Base-by-base conservation (phyloP, 2,888 invertebrate species). In the Theretra japonica region DNA sequence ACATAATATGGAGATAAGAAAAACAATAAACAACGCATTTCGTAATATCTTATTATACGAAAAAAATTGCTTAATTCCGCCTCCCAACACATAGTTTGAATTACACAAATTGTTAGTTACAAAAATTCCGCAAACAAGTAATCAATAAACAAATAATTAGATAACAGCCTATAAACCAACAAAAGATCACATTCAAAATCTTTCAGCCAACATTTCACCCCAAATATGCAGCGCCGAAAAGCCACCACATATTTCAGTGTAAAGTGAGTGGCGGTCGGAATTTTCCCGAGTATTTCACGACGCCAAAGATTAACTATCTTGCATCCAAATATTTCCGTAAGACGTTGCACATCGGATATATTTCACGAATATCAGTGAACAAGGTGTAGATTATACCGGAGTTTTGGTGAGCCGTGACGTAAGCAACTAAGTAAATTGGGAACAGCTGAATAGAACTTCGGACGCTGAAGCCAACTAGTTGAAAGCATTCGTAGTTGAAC, bases 291-390 rank as follows among this genome's bases (percentile, higher is more conserved):
- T 21, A 21, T 41, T 15, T 15, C 33, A 19, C 41, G n/a, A 33
- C 41, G 41, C 62, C 17, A 41, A 21, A 65, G 62, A 65, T 65
- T 41, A 65, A 65, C 17, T 65, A 41, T 65, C 41, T 41, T 4
- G 62, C 62, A 41, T 21, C 62, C 23, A 41, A 65, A 65, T 65
- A 65, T 41, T 65, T 41, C 41, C 33, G 41, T 65, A 65, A 65
- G 59, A 60, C 28, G 41, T 65, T 41, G 62, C 62, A 15, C 23
- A 41, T 15, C 11, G 41, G 21, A 65, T 41, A 62, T 59, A 25
- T 30, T 53, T 30, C 30, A 60, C 17, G 25, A 58, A 58, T 58
- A 58, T 19, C 59, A 17, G 28, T 1, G 30, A 59, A 19, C 28
- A 23, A 59, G 4, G 4, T 41, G 5, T 17, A 25, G 17, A 4